A percentile compares a stretch with the other conserved stretches of the same genome.
phyloP scores from a whole-genome alignment of 2,888 invertebrate genomes.

The Orthosia incerta region DNA sequence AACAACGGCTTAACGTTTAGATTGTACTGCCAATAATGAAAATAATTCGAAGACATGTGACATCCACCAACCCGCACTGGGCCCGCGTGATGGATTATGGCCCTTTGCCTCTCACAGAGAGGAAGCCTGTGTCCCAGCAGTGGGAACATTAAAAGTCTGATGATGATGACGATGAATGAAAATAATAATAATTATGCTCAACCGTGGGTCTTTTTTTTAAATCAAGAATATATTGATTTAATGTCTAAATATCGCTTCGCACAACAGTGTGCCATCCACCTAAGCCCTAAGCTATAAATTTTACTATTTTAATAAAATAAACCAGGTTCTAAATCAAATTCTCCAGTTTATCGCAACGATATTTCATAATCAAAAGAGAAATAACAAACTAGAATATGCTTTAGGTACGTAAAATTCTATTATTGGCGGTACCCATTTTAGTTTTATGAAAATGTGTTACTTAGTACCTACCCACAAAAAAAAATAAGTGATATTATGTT shows the following conservation, averaged over 20 bases:
- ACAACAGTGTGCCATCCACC: slow-evolving; percentile 7
- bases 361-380: slow-evolving; percentile 43
- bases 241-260: slow-evolving; percentile 2
- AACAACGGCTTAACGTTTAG: no score
- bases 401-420: slow-evolving; percentile 20
- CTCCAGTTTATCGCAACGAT: slow-evolving; percentile 42
- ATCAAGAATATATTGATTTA: not conserved
- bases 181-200: no score
- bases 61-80: no score
- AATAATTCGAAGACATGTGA: no score
- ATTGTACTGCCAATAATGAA: no score
- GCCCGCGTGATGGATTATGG: no score
- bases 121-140: no score
- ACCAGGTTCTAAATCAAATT: slow-evolving; percentile 42
- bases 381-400: slow-evolving; percentile 15
- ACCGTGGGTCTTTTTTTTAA: no score
- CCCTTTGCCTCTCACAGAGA: no score
- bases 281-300: slow-evolving; percentile 53
- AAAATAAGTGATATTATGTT: not conserved
- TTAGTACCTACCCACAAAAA: not conserved
- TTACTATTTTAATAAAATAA: slow-evolving; percentile 62
- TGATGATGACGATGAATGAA: no score
- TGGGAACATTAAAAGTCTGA: no score
- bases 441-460: not conserved
- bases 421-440: not conserved